Percentiles rank a stretch among this genome's conserved stretches.
Conservation (phyloP, 1,140 invertebrate genomes). For the Pseudomyrmex pallidus region DNA sequence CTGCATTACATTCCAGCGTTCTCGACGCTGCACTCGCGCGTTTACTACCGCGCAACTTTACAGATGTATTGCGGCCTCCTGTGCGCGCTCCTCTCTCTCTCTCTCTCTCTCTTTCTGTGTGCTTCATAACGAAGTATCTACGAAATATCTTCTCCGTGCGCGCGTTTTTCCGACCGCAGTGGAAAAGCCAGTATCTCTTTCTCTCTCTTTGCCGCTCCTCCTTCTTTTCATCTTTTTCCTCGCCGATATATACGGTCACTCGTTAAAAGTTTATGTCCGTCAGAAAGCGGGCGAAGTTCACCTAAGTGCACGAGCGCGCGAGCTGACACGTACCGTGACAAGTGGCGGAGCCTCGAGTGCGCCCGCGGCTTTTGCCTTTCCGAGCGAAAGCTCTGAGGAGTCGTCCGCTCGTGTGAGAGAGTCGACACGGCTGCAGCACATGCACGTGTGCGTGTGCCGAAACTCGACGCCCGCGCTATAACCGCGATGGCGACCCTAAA, state of each 20-base stretch:
- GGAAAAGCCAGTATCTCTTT: background rate
- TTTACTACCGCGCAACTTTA: conserved; percentile 6
- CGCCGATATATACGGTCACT: conserved; percentile 41
- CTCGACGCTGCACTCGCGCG: conserved; percentile 1
- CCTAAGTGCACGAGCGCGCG: conserved; percentile 22
- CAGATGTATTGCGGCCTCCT: too few species aligned
- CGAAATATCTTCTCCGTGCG: background rate
- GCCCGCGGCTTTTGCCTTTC: conserved; percentile 4
- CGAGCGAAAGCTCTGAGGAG: conserved; percentile 21
- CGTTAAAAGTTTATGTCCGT: conserved; percentile 70
- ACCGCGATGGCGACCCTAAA: conserved; percentile 38
- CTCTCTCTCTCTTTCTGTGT: background rate
- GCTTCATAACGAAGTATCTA: conserved; percentile 8
- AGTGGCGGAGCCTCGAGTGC: conserved; percentile 18
- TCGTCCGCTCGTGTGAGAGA: conserved; percentile 23
- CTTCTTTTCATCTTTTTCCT: background rate
- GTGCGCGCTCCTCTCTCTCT: background rate
- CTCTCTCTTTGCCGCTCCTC: background rate
- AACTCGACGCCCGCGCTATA: background rate
- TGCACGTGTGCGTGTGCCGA: background rate
- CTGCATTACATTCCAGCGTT: conserved; percentile 39
- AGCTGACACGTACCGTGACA: conserved; percentile 10
- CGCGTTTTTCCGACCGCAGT: conserved; percentile 16
- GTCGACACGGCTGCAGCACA: background rate
- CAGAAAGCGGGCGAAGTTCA: conserved; percentile 16